Evolutionary conservation across 1,140 invertebrate species (phyloP).

Genomic region (Neodiprion lecontei): DNA sequence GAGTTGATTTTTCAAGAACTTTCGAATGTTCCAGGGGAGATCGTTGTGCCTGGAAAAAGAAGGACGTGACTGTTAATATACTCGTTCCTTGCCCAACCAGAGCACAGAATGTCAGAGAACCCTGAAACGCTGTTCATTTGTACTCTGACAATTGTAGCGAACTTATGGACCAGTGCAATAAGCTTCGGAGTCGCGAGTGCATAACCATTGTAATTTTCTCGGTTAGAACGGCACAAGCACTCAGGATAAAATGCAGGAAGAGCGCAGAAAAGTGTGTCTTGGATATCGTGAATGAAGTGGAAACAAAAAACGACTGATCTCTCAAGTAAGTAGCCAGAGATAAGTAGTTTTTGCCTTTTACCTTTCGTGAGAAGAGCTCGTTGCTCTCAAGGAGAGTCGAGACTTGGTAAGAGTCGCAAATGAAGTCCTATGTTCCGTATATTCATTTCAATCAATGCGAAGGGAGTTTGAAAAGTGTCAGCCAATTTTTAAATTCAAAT

Average conservation of each 20-base stretch:
- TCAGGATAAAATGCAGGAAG: background rate
- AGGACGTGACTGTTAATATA: constrained; percentile 32
- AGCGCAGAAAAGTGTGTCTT: background rate
- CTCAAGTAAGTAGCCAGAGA: background rate
- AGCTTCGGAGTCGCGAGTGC: background rate
- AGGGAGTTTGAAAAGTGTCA: too few relatives aligned
- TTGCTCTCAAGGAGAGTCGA: too few relatives aligned
- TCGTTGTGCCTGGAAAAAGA: constrained; percentile 84
- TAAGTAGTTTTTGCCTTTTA: too few relatives aligned
- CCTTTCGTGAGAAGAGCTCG: too few relatives aligned
- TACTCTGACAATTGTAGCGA: background rate
- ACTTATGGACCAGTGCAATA: background rate
- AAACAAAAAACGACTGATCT: background rate
- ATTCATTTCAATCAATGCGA: too few relatives aligned
- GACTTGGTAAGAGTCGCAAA: too few relatives aligned
- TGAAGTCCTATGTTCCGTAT: too few relatives aligned
- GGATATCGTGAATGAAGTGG: background rate
- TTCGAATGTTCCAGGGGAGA: constrained; percentile 87
- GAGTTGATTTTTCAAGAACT: constrained; percentile 86
- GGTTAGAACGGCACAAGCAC: background rate
- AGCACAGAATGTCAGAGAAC: background rate
- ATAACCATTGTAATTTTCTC: background rate
- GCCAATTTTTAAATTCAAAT: too few relatives aligned
- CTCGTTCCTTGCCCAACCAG: constrained; percentile 14
- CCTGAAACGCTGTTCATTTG: background rate